Percentiles rank a stretch among this genome's conserved stretches.
Conservation (phyloP, 2,113 vertebrate genomes). For the Zosterops lateralis region DNA sequence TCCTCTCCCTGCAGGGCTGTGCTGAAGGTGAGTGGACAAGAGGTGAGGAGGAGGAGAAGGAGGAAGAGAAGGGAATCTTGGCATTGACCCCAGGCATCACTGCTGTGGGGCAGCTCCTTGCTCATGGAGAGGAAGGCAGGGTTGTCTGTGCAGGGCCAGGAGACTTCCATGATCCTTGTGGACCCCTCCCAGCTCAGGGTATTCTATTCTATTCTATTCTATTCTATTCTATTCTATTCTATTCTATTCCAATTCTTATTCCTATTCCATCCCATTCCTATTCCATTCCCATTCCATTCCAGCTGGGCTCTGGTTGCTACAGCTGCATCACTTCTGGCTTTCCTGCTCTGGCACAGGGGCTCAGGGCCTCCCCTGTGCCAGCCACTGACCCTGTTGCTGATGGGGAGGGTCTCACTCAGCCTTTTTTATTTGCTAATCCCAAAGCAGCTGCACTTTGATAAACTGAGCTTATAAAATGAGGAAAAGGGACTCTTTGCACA, state of each 20-base stretch:
- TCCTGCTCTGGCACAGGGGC: not conserved
- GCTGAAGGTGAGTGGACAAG: fast-evolving
- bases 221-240: not conserved
- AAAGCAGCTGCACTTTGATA: not conserved
- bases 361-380: not conserved
- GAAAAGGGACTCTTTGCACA: not conserved
- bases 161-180: not conserved
- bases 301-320: too few species aligned
- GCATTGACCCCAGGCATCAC: too few species aligned
- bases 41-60: not conserved
- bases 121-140: not conserved
- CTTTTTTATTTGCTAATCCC: not conserved
- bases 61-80: not conserved
- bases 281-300: too few species aligned
- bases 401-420: not conserved
- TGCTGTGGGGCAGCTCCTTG: fast-evolving
- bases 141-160: not conserved
- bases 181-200: not conserved
- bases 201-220: not conserved
- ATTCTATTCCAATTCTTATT: not conserved
- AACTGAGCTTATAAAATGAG: not conserved
- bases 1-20: not conserved
- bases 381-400: fast-evolving
- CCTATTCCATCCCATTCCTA: not conserved
- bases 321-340: not conserved